Conservation (phyloP, 2,888 invertebrate genomes). For the Phengaris arion region DNA sequence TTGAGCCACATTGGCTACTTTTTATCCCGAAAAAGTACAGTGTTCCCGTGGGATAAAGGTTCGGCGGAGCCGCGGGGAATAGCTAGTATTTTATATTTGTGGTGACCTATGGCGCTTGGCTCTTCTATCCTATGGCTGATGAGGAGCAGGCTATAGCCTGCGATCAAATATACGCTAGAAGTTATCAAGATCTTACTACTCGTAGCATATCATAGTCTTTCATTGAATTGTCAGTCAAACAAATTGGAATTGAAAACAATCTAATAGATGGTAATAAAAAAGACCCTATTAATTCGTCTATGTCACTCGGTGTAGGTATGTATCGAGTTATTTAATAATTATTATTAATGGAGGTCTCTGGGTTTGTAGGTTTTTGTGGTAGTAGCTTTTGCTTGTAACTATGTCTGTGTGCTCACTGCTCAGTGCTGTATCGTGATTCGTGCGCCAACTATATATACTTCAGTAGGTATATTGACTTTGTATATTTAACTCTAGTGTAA, state of each 20-base stretch:
- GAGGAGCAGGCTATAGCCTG: background rate
- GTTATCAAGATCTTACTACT: constrained; percentile 8
- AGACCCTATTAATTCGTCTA: constrained; percentile 13
- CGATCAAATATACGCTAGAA: background rate
- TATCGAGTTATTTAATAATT: constrained; percentile 5
- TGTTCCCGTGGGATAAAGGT: too few species aligned
- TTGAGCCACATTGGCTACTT: too few species aligned
- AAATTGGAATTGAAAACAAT: constrained; percentile 20
- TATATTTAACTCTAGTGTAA: too few species aligned
- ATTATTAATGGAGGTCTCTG: constrained; percentile 12
- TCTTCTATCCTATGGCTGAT: background rate
- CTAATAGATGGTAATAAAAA: constrained; percentile 12
- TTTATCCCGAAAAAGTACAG: too few species aligned
- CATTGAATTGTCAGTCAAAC: constrained; percentile 20
- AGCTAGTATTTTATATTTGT: background rate
- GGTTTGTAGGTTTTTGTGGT: background rate
- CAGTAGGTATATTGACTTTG: too few species aligned
- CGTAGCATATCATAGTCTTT: constrained; percentile 1
- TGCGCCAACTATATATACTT: background rate
- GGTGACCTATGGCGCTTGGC: background rate
- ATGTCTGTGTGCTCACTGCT: background rate
- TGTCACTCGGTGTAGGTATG: background rate
- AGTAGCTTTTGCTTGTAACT: background rate
- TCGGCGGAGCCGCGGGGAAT: too few species aligned
- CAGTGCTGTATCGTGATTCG: too few species aligned